phyloP scores from a whole-genome alignment of 2,888 invertebrate species.

The Myathropa florea region DNA sequence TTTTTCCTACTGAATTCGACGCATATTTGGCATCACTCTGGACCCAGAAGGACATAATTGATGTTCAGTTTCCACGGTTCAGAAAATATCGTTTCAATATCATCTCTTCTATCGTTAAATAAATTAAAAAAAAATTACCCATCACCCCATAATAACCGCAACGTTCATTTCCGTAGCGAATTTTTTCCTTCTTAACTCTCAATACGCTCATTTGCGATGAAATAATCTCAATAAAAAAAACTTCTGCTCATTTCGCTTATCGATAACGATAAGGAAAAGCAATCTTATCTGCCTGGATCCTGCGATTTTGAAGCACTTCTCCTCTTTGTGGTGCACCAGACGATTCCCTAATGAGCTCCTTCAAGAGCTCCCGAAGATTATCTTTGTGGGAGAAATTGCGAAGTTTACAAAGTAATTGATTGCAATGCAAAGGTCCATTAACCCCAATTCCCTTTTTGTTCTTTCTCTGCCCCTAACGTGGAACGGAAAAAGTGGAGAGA shows the following conservation, averaged over 20 bases:
- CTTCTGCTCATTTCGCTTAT: constrained; percentile 26
- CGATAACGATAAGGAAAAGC: constrained; percentile 4
- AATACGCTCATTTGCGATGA: constrained; percentile 1
- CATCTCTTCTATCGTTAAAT: no score
- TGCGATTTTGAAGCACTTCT: constrained; percentile 25
- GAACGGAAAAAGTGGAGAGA: background rate
- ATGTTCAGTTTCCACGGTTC: no score
- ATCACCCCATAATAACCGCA: no score
- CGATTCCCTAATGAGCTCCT: constrained; percentile 59
- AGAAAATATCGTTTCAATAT: no score
- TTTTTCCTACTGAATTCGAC: no score
- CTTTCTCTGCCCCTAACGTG: background rate
- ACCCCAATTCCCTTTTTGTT: constrained; percentile 37
- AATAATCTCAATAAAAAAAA: constrained; percentile 22
- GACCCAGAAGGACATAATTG: no score
- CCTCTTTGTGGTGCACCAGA: constrained; percentile 53
- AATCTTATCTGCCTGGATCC: constrained; percentile 1
- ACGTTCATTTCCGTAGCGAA: no score
- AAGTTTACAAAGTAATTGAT: constrained; percentile 70
- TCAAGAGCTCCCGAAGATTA: constrained; percentile 47
- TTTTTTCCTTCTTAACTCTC: background rate
- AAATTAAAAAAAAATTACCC: no score
- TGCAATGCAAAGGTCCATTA: constrained; percentile 69
- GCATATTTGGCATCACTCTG: no score
- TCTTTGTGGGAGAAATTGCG: constrained; percentile 61